These are phyloP conservation scores for Rhynchophorus ferrugineus DNA, from an alignment of 1,140 invertebrate species.

Conservation along the genomic window DNA sequence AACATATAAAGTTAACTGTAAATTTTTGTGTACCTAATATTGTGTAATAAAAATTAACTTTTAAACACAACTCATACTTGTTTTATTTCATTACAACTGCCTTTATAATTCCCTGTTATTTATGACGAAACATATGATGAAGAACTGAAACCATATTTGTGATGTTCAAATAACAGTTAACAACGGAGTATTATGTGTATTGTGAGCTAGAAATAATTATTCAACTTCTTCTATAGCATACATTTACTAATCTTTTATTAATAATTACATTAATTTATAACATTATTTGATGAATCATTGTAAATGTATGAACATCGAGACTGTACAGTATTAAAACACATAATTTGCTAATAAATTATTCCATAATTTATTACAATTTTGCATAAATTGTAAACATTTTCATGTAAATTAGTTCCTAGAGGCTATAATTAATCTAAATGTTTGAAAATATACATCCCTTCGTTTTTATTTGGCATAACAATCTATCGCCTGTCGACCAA, in stretches of 20 bases:
- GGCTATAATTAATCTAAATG: conserved; percentile 28
- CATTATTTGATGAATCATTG: not conserved
- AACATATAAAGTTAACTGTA: conserved; percentile 26
- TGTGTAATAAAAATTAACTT: conserved; percentile 20
- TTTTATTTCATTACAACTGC: no score
- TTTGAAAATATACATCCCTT: conserved; percentile 14
- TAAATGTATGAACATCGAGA: conserved; percentile 11
- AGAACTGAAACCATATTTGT: no score
- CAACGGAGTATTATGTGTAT: no score
- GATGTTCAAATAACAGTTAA: no score
- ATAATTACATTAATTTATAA: not conserved
- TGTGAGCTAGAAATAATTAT: no score
- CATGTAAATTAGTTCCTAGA: conserved; percentile 32
- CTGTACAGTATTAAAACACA: conserved; percentile 34
- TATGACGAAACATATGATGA: no score
- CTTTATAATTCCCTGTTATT: no score
- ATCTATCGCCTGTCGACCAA: not conserved
- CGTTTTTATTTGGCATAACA: conserved; percentile 1
- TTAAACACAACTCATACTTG: not conserved
- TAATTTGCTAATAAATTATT: conserved; percentile 29
- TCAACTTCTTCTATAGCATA: no score
- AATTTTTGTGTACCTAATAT: conserved; percentile 37
- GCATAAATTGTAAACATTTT: conserved; percentile 12
- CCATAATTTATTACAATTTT: conserved; percentile 22
- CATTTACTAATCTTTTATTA: not conserved